Evolutionary conservation across 2,888 invertebrate species (phyloP), one percentile per base, ranked within the genome.

Genomic region (Xanthorhoe spadicearia): DNA sequence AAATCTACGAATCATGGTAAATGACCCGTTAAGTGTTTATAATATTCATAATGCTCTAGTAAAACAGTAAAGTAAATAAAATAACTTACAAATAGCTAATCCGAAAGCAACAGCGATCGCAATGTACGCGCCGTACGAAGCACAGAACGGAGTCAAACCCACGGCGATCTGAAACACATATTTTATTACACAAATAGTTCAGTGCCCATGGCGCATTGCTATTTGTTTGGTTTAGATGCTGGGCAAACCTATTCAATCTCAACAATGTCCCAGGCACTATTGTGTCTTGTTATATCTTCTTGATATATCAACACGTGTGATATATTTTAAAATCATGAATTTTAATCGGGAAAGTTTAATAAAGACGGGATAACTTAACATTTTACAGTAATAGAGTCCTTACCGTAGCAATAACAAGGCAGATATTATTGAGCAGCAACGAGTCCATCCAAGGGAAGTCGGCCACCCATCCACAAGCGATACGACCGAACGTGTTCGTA

Each of bases 391-490:
- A 10, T 56, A 55, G 28, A 55, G 13, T 28, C 8, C 82, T 80
- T 69, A 98, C 87, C 69, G 99, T 99, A 54, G 98, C 97, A 71
- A 98, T 94, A 63, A 98, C 94, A 65, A 99, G 95, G 83, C 99
- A 98, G 69, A 97, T 92, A 83, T 99, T 99, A 90, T 99, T 99
- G 79, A 99, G 95, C 79, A 98, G 92, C 17, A 99, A 93, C 0
- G 99, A 97, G 88, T 99, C 97, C 77, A 99, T 97, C 94, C 96
- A 95, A 1, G 97, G 97, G 83, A 98, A 97, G 93, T 98, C 97
- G 0, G 98, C 98, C 46, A 99, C 95, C 92, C 96, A 97, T 28
- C 98, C 99, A 83, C 97, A 97, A 57, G 96, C 92, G 57, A 99
- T 96, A 91, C 99, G 96, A 17, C 99, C 98, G 70, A 99, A 86